Evolutionary conservation across 2,888 invertebrate genomes (phyloP).

Genomic region (Tipula helvola): DNA sequence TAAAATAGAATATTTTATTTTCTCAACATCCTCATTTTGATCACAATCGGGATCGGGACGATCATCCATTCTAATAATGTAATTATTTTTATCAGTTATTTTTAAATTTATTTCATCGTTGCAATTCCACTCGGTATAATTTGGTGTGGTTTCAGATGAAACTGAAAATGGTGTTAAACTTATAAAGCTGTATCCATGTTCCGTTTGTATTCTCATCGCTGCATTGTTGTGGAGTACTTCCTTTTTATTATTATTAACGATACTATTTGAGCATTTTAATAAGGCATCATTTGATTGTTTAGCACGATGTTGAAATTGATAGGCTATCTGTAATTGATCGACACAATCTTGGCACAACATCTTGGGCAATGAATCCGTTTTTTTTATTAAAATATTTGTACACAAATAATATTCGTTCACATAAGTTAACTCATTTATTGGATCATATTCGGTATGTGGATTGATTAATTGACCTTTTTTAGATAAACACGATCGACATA

Average conservation of each 20-base stretch:
- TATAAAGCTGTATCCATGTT: not conserved
- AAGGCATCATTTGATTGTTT: not conserved
- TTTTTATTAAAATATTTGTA: not conserved
- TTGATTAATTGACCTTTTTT: not conserved
- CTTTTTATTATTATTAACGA: not conserved
- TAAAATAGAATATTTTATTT: not conserved
- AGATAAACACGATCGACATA: not conserved
- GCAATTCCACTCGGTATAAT: not conserved
- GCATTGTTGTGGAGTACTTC: not conserved
- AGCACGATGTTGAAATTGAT: not conserved
- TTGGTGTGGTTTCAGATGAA: not conserved
- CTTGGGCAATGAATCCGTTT: not conserved
- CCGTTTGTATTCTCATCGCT: not conserved
- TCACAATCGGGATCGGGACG: not conserved
- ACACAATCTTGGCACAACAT: not conserved
- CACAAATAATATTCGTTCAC: not conserved
- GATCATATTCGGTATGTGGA: not conserved
- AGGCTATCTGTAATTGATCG: not conserved
- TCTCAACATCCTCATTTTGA: not conserved
- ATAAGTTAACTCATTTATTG: not conserved
- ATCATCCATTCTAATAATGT: not conserved
- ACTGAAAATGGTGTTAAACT: not conserved
- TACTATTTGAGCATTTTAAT: not conserved
- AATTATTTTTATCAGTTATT: not conserved
- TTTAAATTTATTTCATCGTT: not conserved